Conservation (phyloP, 2,797 vertebrate genomes). For the Thamnophis elegans region DNA sequence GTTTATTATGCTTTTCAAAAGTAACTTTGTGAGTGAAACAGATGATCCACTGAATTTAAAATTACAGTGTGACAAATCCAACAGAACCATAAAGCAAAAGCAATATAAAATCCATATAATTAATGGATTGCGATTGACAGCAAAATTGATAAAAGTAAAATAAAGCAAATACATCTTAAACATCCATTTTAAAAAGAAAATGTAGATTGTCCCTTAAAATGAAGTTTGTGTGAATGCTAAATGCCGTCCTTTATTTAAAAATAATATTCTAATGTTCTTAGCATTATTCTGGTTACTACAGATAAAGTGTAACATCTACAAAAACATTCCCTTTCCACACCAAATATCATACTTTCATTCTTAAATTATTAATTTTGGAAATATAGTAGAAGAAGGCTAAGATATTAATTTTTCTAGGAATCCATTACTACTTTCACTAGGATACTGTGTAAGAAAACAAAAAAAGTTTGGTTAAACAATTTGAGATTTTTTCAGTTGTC, state of each 20-base stretch:
- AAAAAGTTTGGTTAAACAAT: conserved; percentile 31
- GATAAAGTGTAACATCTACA: not conserved
- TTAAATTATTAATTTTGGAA: not conserved
- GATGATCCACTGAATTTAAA: not conserved
- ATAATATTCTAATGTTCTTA: not conserved
- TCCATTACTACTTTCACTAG: not conserved
- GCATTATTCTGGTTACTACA: not conserved
- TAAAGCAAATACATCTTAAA: not conserved
- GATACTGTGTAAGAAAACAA: not conserved
- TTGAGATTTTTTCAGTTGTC: conserved; percentile 10
- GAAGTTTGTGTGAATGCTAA: not conserved
- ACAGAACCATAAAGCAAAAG: not conserved
- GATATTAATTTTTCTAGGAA: not conserved
- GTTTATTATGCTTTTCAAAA: not conserved
- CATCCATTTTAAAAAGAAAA: not conserved
- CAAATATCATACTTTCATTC: too few species aligned
- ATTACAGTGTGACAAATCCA: not conserved
- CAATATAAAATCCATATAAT: not conserved
- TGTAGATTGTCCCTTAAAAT: not conserved
- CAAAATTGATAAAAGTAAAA: not conserved
- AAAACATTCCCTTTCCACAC: not conserved
- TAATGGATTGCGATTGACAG: not conserved
- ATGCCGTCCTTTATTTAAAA: not conserved
- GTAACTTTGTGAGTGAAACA: not conserved
- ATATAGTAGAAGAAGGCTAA: not conserved